Percentiles rank a stretch among this genome's conserved stretches.
phyloP scores from a whole-genome alignment of 2,797 vertebrate genomes.

The Amphiprion clarkii region DNA sequence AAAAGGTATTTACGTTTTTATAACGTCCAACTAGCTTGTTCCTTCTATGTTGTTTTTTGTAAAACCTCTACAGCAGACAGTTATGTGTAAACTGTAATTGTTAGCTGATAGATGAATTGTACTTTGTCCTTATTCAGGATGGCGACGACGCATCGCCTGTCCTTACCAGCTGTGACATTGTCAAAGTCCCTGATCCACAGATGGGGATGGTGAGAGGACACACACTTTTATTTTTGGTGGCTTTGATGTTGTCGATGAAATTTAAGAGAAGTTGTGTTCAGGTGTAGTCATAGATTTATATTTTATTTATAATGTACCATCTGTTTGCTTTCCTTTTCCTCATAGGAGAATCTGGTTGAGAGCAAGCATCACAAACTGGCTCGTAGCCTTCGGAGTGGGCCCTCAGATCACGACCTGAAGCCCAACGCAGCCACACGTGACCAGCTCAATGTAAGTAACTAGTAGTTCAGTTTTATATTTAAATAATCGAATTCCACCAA shows the following conservation, averaged over 20 bases:
- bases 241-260: neutral
- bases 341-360: slow-evolving; percentile 96
- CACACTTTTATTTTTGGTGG: neutral
- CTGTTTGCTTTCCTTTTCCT: neutral
- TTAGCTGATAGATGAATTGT: slow-evolving; percentile 10
- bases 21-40: neutral
- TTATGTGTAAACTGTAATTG: neutral
- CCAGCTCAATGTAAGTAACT: slow-evolving; percentile 93
- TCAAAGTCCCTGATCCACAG: slow-evolving; percentile 98
- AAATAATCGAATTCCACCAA: too few relatives aligned
- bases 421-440: slow-evolving; percentile 96
- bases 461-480: neutral
- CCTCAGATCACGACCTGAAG: slow-evolving; percentile 98
- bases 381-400: slow-evolving; percentile 96
- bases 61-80: neutral
- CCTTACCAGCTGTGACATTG: slow-evolving; percentile 94
- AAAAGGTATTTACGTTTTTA: slow-evolving; percentile 88
- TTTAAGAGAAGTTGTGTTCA: too few relatives aligned
- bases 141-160: slow-evolving; percentile 92
- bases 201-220: slow-evolving; percentile 93
- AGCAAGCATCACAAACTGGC: slow-evolving; percentile 99
- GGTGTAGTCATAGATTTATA: neutral
- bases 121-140: slow-evolving; percentile 83
- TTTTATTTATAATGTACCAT: neutral
- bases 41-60: neutral